phyloP scores from a whole-genome alignment of 2,888 invertebrate species.

The Sinopyrophorus schimmeli region DNA sequence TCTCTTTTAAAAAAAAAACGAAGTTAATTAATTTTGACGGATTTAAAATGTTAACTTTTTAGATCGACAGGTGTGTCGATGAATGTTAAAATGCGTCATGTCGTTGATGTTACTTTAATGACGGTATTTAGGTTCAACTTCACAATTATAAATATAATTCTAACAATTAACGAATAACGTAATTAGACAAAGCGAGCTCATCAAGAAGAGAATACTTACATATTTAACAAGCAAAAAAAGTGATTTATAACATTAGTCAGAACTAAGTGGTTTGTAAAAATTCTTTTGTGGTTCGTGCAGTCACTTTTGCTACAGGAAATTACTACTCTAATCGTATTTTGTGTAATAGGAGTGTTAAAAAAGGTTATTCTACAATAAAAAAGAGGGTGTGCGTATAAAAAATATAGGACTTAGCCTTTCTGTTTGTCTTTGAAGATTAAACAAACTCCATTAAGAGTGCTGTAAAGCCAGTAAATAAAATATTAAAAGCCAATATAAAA shows the following conservation, averaged over 20 bases:
- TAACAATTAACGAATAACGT: slow-evolving; percentile 13
- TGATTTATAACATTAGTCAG: slow-evolving; percentile 10
- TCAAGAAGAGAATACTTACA: slow-evolving; percentile 1
- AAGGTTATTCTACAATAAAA: neutral
- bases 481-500: slow-evolving; percentile 4
- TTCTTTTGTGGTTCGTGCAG: slow-evolving; percentile 11
- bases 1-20: too few species aligned
- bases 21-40: too few species aligned
- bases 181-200: slow-evolving; percentile 8
- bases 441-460: too few species aligned
- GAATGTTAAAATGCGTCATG: too few species aligned
- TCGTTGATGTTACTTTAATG: slow-evolving; percentile 16
- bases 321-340: slow-evolving; percentile 13
- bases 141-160: slow-evolving; percentile 8
- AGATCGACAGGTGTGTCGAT: too few species aligned
- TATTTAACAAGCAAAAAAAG: slow-evolving; percentile 3
- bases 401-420: too few species aligned
- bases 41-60: too few species aligned
- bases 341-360: slow-evolving; percentile 1
- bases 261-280: slow-evolving; percentile 7
- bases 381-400: neutral
- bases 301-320: slow-evolving; percentile 13
- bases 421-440: too few species aligned
- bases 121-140: slow-evolving; percentile 11
- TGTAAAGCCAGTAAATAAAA: slow-evolving; percentile 6